Evolutionary conservation across 1,140 invertebrate species (phyloP).

Genomic region (Drosophila ficusphila): DNA sequence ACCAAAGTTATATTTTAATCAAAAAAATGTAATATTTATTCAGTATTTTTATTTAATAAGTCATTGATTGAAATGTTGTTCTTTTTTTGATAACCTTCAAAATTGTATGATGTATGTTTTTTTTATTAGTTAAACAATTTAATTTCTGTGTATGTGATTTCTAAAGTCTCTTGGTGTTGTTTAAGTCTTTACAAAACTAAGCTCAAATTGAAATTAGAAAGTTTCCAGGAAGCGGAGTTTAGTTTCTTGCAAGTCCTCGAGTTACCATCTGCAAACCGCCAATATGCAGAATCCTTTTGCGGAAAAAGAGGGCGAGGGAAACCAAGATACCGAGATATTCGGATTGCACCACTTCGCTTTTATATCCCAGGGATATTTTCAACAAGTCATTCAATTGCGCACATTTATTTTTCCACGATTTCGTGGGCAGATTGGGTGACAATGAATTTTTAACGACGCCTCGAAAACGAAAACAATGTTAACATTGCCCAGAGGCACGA

Average conservation of each 20-base stretch:
- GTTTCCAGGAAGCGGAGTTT: neutral
- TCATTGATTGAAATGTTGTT: too few relatives aligned
- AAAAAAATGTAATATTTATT: too few relatives aligned
- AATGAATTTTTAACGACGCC: constrained; percentile 20
- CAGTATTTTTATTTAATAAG: too few relatives aligned
- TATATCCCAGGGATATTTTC: constrained; percentile 13
- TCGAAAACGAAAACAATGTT: neutral
- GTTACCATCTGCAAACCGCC: constrained; percentile 1
- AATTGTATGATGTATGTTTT: too few relatives aligned
- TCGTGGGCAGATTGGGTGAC: constrained; percentile 14
- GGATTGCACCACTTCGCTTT: neutral
- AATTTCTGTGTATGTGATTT: neutral
- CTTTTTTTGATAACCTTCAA: too few relatives aligned
- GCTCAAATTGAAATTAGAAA: constrained; percentile 8
- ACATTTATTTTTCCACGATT: constrained; percentile 27
- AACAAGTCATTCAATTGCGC: constrained; percentile 25
- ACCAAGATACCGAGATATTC: neutral
- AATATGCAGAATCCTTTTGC: neutral
- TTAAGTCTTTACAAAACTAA: neutral
- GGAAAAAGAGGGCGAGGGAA: neutral
- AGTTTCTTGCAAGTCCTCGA: constrained; percentile 1
- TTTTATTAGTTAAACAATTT: neutral
- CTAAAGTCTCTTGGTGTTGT: neutral
- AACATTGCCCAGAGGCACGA: neutral
- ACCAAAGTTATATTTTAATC: too few relatives aligned